Evolutionary conservation across 2,797 vertebrate species (phyloP), one percentile per base, ranked within the genome.

Genomic region (Apogon talboti): DNA sequence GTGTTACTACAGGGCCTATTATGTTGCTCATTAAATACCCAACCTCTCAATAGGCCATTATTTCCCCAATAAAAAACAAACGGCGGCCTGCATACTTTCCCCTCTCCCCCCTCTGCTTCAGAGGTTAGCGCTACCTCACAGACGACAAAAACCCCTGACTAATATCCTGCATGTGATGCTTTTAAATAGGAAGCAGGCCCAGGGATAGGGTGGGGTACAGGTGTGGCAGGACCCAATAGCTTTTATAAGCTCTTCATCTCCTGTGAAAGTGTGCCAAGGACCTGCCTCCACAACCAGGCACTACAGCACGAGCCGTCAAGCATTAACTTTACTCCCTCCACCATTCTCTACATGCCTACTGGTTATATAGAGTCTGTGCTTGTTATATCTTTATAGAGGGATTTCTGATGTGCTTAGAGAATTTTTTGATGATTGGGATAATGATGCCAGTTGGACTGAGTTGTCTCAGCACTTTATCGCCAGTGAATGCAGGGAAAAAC

Each of bases 1-100:
- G 92, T 94, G 91, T 92, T 93, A 91, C 92, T 90, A 92, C 92
- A 90, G 90, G 84, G 82, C 92, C 91, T 92, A 91, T 93, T 93
- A 93, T 92, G 91, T 91, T 94, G 90, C 92, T 93, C 92, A 93
- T 94, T 94, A 94, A 94, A 93, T 91, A 91, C 88, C 84, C 82
- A 90, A 89, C 88, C 87, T 92, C 91, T 93, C 92, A 94, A 94
- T 93, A 92, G 92, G 88, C 92, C 92, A 94, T 94, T 94, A 94
- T 93, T 93, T 93, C 91, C 90, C 89, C 91, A 93, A 93, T 93
- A 94, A 94, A 94, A 94, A 91, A 89, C 84, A 90, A 92, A 90
- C 82, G 83, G 82, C 85, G 80, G 87, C 88, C 84, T 79, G 85
- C 86, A 87, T 92, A 90, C 89, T 89, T 88, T 89, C 81, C 83